Conservation (phyloP, 2,797 vertebrate species). For the Lophius americanus region DNA sequence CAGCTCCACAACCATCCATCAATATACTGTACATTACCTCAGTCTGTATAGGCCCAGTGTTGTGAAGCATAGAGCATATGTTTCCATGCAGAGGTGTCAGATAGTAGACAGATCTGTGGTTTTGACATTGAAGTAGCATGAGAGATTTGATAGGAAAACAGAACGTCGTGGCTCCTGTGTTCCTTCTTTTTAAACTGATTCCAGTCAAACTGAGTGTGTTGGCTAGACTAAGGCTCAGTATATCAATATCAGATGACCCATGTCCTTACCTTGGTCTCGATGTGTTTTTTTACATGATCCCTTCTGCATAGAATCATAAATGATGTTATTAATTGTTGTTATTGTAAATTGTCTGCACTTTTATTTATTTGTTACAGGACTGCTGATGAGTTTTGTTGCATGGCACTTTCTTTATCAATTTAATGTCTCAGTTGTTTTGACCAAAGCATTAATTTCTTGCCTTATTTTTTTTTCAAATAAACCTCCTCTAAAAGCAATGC, state of each 20-base stretch:
- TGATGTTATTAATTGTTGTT: constrained; percentile 47
- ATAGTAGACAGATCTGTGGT: constrained; percentile 33
- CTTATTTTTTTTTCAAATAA: constrained; percentile 16
- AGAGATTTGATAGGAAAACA: constrained; percentile 43
- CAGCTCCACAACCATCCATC: constrained; percentile 36
- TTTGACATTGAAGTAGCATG: constrained; percentile 64
- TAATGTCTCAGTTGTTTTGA: constrained; percentile 64
- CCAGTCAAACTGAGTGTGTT: constrained; percentile 40
- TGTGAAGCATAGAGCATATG: constrained; percentile 49
- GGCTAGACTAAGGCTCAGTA: constrained; percentile 43
- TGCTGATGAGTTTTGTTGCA: constrained; percentile 66
- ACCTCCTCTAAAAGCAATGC: constrained; percentile 21
- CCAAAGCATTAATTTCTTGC: constrained; percentile 68
- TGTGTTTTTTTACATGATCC: constrained; percentile 29
- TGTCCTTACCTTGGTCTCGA: constrained; percentile 48
- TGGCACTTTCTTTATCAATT: constrained; percentile 76
- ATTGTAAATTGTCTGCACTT: constrained; percentile 52
- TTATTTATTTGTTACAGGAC: constrained; percentile 59
- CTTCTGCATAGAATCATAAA: constrained; percentile 30
- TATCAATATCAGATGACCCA: constrained; percentile 32
- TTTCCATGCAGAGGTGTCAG: constrained; percentile 47
- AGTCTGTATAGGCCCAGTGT: constrained; percentile 59
- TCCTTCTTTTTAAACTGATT: constrained; percentile 29
- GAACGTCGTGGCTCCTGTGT: constrained; percentile 46
- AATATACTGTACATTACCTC: constrained; percentile 68